Evolutionary conservation across 2,888 invertebrate species (phyloP), one percentile per base, ranked within the genome.

Genomic region (Candidula unifasciata): DNA sequence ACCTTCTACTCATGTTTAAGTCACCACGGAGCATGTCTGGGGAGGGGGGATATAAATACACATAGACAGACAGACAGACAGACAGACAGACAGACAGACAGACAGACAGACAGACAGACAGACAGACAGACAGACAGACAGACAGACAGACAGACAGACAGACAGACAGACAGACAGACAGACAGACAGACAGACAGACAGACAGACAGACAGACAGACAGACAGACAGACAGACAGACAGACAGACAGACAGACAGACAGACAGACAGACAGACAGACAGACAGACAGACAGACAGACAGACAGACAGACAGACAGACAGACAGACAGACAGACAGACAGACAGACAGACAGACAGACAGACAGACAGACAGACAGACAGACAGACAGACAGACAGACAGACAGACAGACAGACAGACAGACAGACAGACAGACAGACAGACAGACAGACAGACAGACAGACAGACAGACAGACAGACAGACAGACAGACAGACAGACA

Each of bases 111-210:
- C 8, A 68, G 33, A 68, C 24, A 44, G 30, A 66, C 35, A 80
- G 24, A 80, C 24, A 44, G 66, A 80, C 24, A 68, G 27, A 69
- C 21, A 80, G 27, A 54, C 16, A 80, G 33, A 69, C n/a, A 80
- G 80, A n/a, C 8, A 44, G 44, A 54, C 54, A 24, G n/a, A n/a
- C 30, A 24, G n/a, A 60, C 30, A 60, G 57, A 30, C 37, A 66
- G 30, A 35, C 35, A 66, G 30, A 35, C 35, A 66, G 64, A 35
- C 35, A 66, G 64, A 66, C 35, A 66, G 64, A 66, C 35, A 66
- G 64, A 66, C 35, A 44, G 64, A 35, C 30, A 60, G 37, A 27
- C 30, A 35, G 68, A 27, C 16, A 52, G 68, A 69, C 30, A 52
- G 57, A 21, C 16, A 21, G 57, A 16, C 3, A 16, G 21, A 60